A percentile compares a stretch with the other conserved stretches of the same genome.
Evolutionary conservation across 2,113 vertebrate genomes (phyloP).

Genomic region (Numenius arquata): DNA sequence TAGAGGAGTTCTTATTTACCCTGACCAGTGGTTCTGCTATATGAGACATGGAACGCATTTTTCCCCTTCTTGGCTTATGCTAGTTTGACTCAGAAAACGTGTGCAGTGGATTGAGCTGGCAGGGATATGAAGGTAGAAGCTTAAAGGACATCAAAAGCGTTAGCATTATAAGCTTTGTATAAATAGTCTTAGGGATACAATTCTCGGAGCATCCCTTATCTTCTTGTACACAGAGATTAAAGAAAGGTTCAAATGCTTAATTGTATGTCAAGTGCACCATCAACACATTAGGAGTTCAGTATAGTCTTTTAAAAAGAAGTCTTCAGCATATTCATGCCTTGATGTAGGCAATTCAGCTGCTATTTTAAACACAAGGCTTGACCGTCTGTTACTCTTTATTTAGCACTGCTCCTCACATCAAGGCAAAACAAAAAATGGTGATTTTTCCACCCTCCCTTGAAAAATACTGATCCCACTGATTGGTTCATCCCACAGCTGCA

Average conservation of each 20-base stretch:
- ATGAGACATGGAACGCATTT: not conserved
- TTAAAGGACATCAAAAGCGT: not conserved
- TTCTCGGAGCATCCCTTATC: constrained; percentile 11
- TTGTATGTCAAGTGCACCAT: not conserved
- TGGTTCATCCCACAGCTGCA: not conserved
- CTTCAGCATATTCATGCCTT: not conserved
- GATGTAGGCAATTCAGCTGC: not conserved
- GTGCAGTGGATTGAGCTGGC: not conserved
- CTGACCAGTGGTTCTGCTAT: not conserved
- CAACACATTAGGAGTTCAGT: not conserved
- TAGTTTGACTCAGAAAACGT: not conserved
- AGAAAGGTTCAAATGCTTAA: not conserved
- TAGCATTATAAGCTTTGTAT: not conserved
- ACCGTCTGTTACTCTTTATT: not conserved
- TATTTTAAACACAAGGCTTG: not conserved
- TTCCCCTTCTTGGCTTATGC: not conserved
- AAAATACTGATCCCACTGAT: not conserved
- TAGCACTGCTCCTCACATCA: not conserved
- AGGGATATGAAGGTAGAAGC: not conserved
- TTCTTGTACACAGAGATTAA: not conserved
- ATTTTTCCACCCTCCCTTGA: not conserved
- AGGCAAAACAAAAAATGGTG: not conserved
- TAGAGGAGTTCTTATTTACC: not conserved
- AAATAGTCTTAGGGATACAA: not conserved
- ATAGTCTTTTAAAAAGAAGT: not conserved